Base-by-base conservation (phyloP, 2,888 invertebrate species). In the Pocota personata region DNA sequence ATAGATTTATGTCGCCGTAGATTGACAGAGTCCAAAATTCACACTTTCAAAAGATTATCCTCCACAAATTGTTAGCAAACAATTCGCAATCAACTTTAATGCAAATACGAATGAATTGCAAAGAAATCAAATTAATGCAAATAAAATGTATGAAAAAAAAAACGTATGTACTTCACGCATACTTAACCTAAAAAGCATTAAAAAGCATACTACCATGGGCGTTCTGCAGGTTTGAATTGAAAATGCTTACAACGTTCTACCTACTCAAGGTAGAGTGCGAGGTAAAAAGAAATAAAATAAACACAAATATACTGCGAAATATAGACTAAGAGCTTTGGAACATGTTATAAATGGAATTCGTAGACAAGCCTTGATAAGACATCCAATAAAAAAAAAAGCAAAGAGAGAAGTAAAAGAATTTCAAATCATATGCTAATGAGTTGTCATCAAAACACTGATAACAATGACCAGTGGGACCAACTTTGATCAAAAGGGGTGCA, bases 71-170 rank as follows among this genome's bases (percentile, higher is more conserved):
- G 10, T 32, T 14, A 19, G 19, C 10, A 12, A 57, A 67, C 19
- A 58, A 58, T 40, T 69, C n/a, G 7, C 58, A 73, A 64, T 58
- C 69, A 32, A 2, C 35, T 21, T 37, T 19, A 57, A 72, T 48
- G 71, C 55, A 46, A 78, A 69, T 67, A 55, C n/a, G n/a, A 71
- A 57, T 16, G 62, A 48, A 52, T 78, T 78, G 24, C 24, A 35
- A 46, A 64, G 32, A 77, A 64, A 57, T 60, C 30, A 52, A 52
- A 62, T 35, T 24, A 58, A 55, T 50, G 12, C 24, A 52, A 19
- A 62, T n/a, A 32, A 37, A 37, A 27, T 16, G 58, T 27, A 19
- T 37, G 24, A 21, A 8, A 37, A n/a, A 10, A 19, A 32, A 46
- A 3, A 19, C 52, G 64, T 64, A 21, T 46, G 43, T 64, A 75